A percentile compares a stretch with the other conserved stretches of the same genome.
Conservation (phyloP, 2,113 vertebrate species). For the Archocentrus centrarchus region DNA sequence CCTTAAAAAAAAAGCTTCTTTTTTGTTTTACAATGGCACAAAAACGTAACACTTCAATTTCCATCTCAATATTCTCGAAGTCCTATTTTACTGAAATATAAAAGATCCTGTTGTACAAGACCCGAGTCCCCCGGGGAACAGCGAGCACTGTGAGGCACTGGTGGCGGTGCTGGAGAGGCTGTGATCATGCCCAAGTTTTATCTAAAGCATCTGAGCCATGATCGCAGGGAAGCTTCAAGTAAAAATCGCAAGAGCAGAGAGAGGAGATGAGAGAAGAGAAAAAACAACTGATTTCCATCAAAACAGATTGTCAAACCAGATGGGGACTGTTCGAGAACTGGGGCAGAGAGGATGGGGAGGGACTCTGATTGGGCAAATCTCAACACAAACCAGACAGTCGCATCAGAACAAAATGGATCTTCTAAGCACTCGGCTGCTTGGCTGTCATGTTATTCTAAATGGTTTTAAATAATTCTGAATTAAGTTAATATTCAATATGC, state of each 20-base stretch:
- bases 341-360: constrained; percentile 70
- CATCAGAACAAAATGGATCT: constrained; percentile 55
- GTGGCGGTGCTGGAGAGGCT: constrained; percentile 54
- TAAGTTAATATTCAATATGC: constrained; percentile 34
- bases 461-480: constrained; percentile 56
- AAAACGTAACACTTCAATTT: constrained; percentile 19
- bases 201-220: constrained; percentile 64
- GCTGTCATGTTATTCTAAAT: constrained; percentile 60
- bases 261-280: constrained; percentile 67
- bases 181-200: constrained; percentile 76
- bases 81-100: constrained; percentile 41
- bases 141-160: constrained; percentile 43
- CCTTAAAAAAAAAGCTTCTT: not conserved
- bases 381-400: constrained; percentile 55
- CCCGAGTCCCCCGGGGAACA: constrained; percentile 10
- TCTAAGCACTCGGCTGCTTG: constrained; percentile 29
- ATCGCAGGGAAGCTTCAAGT: constrained; percentile 75
- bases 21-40: not conserved
- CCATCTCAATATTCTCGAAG: constrained; percentile 4
- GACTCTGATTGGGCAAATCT: constrained; percentile 75
- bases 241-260: constrained; percentile 60
- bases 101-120: constrained; percentile 24
- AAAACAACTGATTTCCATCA: constrained; percentile 81
- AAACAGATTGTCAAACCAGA: constrained; percentile 85
- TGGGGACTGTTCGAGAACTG: constrained; percentile 79